phyloP scores from a whole-genome alignment of 1,140 invertebrate genomes.

The Uloborus diversus region DNA sequence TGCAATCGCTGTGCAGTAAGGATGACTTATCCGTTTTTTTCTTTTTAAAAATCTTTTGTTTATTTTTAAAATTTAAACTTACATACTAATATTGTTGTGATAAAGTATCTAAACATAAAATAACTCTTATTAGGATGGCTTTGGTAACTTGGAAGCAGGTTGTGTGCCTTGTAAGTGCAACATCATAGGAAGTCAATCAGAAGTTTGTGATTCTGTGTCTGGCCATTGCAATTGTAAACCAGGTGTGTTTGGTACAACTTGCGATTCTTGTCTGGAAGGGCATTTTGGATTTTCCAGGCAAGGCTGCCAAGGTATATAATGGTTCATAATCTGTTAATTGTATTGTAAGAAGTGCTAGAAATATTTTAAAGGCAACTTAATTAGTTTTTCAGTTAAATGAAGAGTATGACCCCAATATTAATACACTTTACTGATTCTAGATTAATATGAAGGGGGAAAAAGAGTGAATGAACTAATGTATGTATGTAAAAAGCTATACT shows the following conservation, averaged over 20 bases:
- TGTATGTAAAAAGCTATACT: too few relatives aligned
- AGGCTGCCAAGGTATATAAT: constrained; percentile 68
- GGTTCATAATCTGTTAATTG: too few relatives aligned
- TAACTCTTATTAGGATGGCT: constrained; percentile 66
- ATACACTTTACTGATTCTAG: too few relatives aligned
- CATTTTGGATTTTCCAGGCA: constrained; percentile 83
- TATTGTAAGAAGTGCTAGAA: too few relatives aligned
- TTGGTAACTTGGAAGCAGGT: constrained; percentile 68
- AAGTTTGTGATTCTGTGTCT: constrained; percentile 68
- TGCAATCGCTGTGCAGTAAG: constrained; percentile 88
- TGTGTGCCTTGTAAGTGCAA: constrained; percentile 68
- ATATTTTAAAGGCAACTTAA: too few relatives aligned
- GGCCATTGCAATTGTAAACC: constrained; percentile 71
- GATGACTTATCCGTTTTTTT: constrained; percentile 56
- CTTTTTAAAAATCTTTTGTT: background rate
- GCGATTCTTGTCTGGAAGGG: constrained; percentile 77
- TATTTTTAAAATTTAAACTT: background rate
- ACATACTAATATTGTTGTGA: background rate
- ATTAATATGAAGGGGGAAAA: too few relatives aligned
- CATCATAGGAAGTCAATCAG: constrained; percentile 63
- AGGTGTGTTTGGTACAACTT: constrained; percentile 68
- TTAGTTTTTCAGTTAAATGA: too few relatives aligned
- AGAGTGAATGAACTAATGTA: too few relatives aligned
- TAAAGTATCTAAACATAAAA: background rate
- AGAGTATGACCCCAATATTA: too few relatives aligned